Evolutionary conservation across 2,113 vertebrate genomes (phyloP).

Genomic region (Phasianus colchicus): DNA sequence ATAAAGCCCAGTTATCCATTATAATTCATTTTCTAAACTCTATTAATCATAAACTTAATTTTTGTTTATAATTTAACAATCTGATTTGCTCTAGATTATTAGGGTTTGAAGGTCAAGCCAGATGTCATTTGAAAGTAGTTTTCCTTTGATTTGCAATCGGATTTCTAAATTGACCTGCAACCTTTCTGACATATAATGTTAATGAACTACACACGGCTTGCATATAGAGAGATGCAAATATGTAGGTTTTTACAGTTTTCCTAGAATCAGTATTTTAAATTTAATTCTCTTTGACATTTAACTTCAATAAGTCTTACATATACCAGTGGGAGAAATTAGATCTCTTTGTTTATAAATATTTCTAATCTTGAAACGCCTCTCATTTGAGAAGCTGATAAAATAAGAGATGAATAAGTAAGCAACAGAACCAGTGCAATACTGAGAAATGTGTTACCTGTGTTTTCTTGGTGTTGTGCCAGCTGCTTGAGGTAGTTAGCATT

Average conservation of each 20-base stretch:
- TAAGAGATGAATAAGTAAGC: not conserved
- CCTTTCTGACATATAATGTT: slow-evolving; percentile 41
- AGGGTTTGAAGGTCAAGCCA: slow-evolving; percentile 51
- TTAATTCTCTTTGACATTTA: slow-evolving; percentile 38
- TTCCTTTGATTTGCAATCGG: slow-evolving; percentile 36
- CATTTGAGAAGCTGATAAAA: slow-evolving; percentile 3
- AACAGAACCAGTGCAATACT: not conserved
- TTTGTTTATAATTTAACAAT: not conserved
- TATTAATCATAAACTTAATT: slow-evolving; percentile 51
- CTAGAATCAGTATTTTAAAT: not conserved
- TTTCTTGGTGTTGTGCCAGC: not conserved
- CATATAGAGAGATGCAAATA: not conserved
- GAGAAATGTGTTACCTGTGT: not conserved
- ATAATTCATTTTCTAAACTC: slow-evolving; percentile 28
- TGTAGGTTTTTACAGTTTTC: not conserved
- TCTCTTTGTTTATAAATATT: not conserved
- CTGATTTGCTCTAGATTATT: slow-evolving; percentile 46
- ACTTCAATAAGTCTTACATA: fast-evolving
- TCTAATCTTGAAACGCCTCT: not conserved
- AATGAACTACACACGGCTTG: slow-evolving; percentile 9
- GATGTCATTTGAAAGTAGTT: slow-evolving; percentile 39
- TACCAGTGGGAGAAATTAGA: not conserved
- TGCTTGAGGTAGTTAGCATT: not conserved
- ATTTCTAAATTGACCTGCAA: slow-evolving; percentile 48
- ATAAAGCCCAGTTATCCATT: not conserved